Evolutionary conservation across 2,797 vertebrate species (phyloP).

Genomic region (Danio tinwini): DNA sequence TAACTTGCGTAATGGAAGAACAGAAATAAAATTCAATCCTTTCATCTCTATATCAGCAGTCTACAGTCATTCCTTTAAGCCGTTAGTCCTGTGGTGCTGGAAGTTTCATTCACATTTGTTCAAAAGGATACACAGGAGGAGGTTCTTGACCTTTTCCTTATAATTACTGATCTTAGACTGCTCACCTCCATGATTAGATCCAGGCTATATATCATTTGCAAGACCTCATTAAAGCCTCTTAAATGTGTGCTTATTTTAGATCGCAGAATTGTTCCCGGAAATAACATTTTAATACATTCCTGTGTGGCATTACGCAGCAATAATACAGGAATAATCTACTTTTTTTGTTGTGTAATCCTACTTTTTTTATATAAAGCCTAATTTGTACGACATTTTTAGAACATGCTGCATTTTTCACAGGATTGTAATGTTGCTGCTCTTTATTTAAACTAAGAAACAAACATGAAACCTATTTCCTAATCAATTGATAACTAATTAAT

Average conservation of each 20-base stretch:
- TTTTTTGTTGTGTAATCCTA: slow-evolving; percentile 1
- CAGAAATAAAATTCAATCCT: slow-evolving; percentile 1
- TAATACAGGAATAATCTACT: slow-evolving; percentile 8
- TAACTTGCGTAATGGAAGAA: not conserved
- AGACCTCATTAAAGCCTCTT: slow-evolving; percentile 48
- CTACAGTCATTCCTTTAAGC: slow-evolving; percentile 10
- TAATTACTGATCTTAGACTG: slow-evolving; percentile 50
- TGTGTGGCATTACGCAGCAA: slow-evolving; percentile 7
- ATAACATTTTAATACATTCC: slow-evolving; percentile 17
- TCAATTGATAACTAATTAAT: not conserved
- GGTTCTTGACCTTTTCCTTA: slow-evolving; percentile 51
- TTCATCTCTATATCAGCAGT: slow-evolving; percentile 3
- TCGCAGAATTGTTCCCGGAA: slow-evolving; percentile 1
- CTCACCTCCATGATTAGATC: slow-evolving; percentile 44
- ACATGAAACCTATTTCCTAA: not conserved
- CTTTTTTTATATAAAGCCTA: not conserved
- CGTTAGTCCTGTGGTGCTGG: not conserved
- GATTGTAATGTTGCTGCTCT: not conserved
- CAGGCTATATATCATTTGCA: slow-evolving; percentile 37
- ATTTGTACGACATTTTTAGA: not conserved
- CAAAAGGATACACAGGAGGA: slow-evolving; percentile 40
- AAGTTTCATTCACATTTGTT: slow-evolving; percentile 27
- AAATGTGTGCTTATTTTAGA: slow-evolving; percentile 29
- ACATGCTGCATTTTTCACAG: slow-evolving; percentile 14
- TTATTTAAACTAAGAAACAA: not conserved